Base-by-base conservation (phyloP, 2,797 vertebrate genomes). In the Tenualosa thibaudeaui region DNA sequence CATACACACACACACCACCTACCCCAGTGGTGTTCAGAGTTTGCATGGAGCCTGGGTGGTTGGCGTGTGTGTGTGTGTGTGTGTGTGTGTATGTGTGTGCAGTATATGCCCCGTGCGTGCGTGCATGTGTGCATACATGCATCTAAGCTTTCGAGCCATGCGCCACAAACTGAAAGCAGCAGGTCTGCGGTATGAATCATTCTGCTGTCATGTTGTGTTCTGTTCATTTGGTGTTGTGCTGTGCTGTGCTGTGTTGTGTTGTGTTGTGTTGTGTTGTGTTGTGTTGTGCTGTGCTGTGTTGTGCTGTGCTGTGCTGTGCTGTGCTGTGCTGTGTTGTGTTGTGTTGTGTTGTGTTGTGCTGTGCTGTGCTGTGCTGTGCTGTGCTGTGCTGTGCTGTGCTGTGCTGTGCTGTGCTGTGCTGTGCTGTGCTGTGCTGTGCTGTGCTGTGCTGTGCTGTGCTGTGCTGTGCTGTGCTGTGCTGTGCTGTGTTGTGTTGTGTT, bases 101-200 rank as follows among this genome's bases (percentile, higher is more conserved):
- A 31, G 31, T 31, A 31, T 31, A 31, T 31, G 31, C 1, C 31
- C 31, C 31, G 31, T 31, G 90, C 90, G 88, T 81, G 88, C 82
- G 87, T 92, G 90, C 90, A 89, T 93, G 91, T 91, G 92, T 90
- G 91, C 90, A 88, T 91, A 91, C 92, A 89, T 89, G 31, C 31
- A 88, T 85, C 88, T 85, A 87, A 91, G 89, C 90, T 56, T 17
- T 56, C 22, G 54, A 56, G 54, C 54, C 54, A 1, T 17, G 17
- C 54, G 6, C 54, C 54, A 56, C 3, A 22, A 56, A 56, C 54
- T 5, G 17, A 56, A 56, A 56, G 54, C 54, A 19, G 54, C 60
- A 4, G 60, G 22, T 26, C n/a, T 9, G 8, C 7, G 4, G 7
- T 65, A n/a, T 2, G n/a, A 65, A 65, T 7, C 24, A 10, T n/a